phyloP scores from a whole-genome alignment of 1,140 invertebrate genomes.

The Phymastichus coffea region DNA sequence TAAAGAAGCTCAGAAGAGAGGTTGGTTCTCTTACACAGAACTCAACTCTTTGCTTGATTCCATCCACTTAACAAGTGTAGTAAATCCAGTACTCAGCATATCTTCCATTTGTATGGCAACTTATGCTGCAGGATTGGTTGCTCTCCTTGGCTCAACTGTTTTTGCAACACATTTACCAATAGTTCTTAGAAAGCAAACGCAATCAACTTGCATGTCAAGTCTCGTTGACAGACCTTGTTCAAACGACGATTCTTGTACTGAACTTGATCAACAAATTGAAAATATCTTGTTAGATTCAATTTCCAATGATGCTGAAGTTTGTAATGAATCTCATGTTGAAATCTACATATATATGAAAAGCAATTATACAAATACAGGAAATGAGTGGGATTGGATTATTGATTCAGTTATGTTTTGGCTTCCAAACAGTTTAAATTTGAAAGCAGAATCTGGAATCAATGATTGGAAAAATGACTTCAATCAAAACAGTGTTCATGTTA shows the following conservation, averaged over 20 bases:
- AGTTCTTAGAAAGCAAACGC: slow-evolving; percentile 35
- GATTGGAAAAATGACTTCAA: slow-evolving; percentile 26
- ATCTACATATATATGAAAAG: slow-evolving; percentile 23
- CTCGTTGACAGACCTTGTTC: background rate
- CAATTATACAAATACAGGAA: slow-evolving; percentile 25
- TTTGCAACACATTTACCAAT: slow-evolving; percentile 63
- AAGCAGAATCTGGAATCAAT: slow-evolving; percentile 11
- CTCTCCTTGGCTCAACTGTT: slow-evolving; percentile 69
- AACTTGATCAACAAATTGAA: slow-evolving; percentile 22
- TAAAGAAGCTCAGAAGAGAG: slow-evolving; percentile 69
- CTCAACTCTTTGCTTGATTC: slow-evolving; percentile 64
- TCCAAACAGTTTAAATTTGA: slow-evolving; percentile 41
- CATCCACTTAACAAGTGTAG: slow-evolving; percentile 55
- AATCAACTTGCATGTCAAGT: background rate
- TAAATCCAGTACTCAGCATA: slow-evolving; percentile 62
- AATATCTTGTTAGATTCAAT: slow-evolving; percentile 16
- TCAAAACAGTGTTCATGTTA: slow-evolving; percentile 14
- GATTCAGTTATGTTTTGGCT: slow-evolving; percentile 55
- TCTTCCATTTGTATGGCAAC: slow-evolving; percentile 67
- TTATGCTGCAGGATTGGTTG: slow-evolving; percentile 71
- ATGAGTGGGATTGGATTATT: slow-evolving; percentile 56
- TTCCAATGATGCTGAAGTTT: slow-evolving; percentile 4
- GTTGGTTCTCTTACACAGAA: slow-evolving; percentile 87
- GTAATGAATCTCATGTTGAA: slow-evolving; percentile 26
- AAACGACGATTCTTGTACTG: slow-evolving; percentile 8